phyloP scores from a whole-genome alignment of 1,140 invertebrate genomes.

The Eufriesea mexicana region DNA sequence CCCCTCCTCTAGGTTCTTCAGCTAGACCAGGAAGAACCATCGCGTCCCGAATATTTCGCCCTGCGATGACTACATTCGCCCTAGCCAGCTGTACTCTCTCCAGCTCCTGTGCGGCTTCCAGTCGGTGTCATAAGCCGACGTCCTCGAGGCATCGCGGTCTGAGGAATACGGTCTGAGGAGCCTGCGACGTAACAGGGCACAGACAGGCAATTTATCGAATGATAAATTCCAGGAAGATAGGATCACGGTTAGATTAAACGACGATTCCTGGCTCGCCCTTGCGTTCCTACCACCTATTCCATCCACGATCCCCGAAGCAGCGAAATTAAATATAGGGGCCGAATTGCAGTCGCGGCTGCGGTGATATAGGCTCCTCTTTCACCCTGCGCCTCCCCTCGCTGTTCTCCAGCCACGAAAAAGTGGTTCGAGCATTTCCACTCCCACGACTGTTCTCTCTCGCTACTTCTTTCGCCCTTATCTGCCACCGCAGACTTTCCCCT shows the following conservation, averaged over 20 bases:
- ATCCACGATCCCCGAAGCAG: slow-evolving; percentile 63
- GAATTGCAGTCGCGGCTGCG: slow-evolving; percentile 77
- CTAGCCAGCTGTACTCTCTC: not conserved
- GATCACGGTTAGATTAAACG: slow-evolving; percentile 82
- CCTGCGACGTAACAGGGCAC: slow-evolving; percentile 20
- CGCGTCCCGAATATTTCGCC: not conserved
- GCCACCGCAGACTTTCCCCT: slow-evolving; percentile 75
- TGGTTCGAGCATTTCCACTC: slow-evolving; percentile 44
- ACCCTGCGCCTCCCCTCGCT: not conserved
- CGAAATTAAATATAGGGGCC: slow-evolving; percentile 81
- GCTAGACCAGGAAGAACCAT: slow-evolving; percentile 25
- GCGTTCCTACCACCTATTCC: slow-evolving; percentile 61
- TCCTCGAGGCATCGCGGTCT: slow-evolving; percentile 38
- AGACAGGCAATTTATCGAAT: slow-evolving; percentile 81
- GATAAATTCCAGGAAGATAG: slow-evolving; percentile 82
- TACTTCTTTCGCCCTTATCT: slow-evolving; percentile 75
- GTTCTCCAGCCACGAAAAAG: slow-evolving; percentile 30
- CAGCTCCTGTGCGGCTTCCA: too few species aligned
- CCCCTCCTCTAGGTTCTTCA: slow-evolving; percentile 57
- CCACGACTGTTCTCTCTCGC: slow-evolving; percentile 45
- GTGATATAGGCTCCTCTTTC: slow-evolving; percentile 66
- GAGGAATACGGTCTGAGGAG: slow-evolving; percentile 22
- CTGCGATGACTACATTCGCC: too few species aligned
- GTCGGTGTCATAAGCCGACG: too few species aligned
- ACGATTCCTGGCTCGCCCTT: slow-evolving; percentile 73